Conservation (phyloP, 2,113 vertebrate species). For the Leuciscus idus region DNA sequence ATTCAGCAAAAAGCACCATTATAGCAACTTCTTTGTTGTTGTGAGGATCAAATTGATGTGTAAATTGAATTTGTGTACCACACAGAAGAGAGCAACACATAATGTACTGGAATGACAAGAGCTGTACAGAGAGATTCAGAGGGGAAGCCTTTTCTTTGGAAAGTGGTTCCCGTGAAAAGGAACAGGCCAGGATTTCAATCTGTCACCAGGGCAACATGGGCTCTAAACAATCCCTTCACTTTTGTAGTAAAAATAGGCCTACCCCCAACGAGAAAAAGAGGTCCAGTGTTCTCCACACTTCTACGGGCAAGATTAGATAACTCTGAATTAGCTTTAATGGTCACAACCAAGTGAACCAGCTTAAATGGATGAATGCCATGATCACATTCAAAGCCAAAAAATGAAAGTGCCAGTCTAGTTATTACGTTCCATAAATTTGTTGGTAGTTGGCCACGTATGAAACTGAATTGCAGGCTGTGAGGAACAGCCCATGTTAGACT, state of each 20-base stretch:
- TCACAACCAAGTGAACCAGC: conserved; percentile 61
- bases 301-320: conserved; percentile 58
- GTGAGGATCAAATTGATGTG: not conserved
- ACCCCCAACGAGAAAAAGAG: conserved; percentile 52
- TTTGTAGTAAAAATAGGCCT: conserved; percentile 40
- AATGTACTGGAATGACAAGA: conserved; percentile 34
- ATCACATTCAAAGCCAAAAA: conserved; percentile 52
- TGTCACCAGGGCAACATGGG: conserved; percentile 49
- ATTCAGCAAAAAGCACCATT: not conserved
- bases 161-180: conserved; percentile 31
- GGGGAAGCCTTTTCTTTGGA: conserved; percentile 21
- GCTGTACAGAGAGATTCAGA: not conserved
- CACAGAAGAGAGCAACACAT: not conserved
- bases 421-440: conserved; percentile 61
- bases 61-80: not conserved
- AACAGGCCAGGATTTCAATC: conserved; percentile 41
- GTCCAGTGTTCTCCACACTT: conserved; percentile 51
- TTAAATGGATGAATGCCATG: conserved; percentile 61
- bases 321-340: conserved; percentile 59
- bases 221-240: conserved; percentile 50
- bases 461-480: conserved; percentile 60
- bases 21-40: not conserved
- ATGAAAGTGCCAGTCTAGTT: conserved; percentile 57
- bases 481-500: conserved; percentile 61
- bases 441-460: conserved; percentile 63